These are phyloP conservation scores for Megalops atlanticus DNA, from an alignment of 2,113 vertebrate species.

Conservation along the genomic window DNA sequence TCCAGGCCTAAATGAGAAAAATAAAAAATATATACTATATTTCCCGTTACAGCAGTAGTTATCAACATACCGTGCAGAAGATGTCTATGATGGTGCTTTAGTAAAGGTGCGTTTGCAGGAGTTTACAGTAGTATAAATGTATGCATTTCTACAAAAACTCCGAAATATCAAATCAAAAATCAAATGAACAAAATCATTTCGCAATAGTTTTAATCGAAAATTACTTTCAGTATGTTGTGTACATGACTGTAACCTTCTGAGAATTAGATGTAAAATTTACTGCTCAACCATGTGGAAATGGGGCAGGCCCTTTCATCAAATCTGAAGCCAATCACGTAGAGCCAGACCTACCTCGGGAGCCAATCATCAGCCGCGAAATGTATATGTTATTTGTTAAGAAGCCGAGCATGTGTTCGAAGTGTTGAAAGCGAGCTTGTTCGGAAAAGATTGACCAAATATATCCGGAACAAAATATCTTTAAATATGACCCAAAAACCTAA, in stretches of 20 bases:
- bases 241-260: not conserved
- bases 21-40: too few species aligned
- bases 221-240: not conserved
- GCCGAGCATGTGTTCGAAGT: slow-evolving; percentile 54
- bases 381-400: slow-evolving; percentile 67
- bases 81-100: too few species aligned
- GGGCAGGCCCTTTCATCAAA: slow-evolving; percentile 43
- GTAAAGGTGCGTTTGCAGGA: too few species aligned
- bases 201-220: not conserved
- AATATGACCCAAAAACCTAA: not conserved
- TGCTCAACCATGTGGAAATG: slow-evolving; percentile 8
- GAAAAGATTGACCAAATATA: slow-evolving; percentile 45
- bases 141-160: not conserved
- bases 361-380: slow-evolving; percentile 63
- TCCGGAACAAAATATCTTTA: slow-evolving; percentile 2
- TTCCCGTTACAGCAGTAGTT: too few species aligned
- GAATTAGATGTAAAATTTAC: not conserved
- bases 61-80: too few species aligned
- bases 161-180: not conserved
- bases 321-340: slow-evolving; percentile 62
- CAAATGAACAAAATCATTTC: not conserved
- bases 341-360: slow-evolving; percentile 59
- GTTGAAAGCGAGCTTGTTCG: slow-evolving; percentile 46
- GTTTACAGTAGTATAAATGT: not conserved
- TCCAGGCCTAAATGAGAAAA: too few species aligned